phyloP scores from a whole-genome alignment of 2,797 vertebrate species.

The Danio kyathit region DNA sequence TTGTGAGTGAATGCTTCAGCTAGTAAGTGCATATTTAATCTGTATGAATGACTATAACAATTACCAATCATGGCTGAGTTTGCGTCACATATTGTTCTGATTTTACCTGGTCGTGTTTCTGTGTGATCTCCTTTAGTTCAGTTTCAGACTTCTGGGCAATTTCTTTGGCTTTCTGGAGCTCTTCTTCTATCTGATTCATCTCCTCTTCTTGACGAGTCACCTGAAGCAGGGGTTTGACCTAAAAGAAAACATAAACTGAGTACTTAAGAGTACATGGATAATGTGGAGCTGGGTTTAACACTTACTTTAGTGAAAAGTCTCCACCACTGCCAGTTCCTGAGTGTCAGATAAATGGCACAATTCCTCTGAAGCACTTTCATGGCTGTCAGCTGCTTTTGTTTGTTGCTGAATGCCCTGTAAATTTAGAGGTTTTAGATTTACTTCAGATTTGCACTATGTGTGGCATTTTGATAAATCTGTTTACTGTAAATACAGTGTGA shows the following conservation, averaged over 20 bases:
- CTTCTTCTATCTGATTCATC: conserved; percentile 94
- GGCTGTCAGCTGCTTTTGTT: conserved; percentile 94
- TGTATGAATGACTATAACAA: not conserved
- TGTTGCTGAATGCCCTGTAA: conserved; percentile 92
- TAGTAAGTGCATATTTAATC: not conserved
- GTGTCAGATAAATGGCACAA: conserved; percentile 96
- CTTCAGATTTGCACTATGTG: not conserved
- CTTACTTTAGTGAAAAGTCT: conserved; percentile 95
- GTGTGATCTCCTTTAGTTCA: conserved; percentile 89
- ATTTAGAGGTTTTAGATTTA: not conserved
- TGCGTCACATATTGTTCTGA: not conserved
- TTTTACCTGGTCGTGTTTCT: conserved; percentile 88
- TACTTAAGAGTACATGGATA: not conserved
- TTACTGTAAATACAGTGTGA: not conserved
- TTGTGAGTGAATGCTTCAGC: not conserved
- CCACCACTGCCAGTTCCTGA: conserved; percentile 99
- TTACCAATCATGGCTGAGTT: not conserved
- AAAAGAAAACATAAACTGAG: conserved; percentile 5
- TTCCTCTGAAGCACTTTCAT: conserved; percentile 99
- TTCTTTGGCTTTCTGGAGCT: conserved; percentile 88
- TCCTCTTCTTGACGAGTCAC: conserved; percentile 97
- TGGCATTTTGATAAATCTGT: not conserved
- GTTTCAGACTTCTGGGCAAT: conserved; percentile 84
- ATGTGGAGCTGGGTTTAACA: conserved; percentile 85
- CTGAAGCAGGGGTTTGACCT: conserved; percentile 98